These are phyloP conservation scores for Alviniconcha strummeri DNA, from an alignment of 2,888 invertebrate species.

Conservation along the genomic window DNA sequence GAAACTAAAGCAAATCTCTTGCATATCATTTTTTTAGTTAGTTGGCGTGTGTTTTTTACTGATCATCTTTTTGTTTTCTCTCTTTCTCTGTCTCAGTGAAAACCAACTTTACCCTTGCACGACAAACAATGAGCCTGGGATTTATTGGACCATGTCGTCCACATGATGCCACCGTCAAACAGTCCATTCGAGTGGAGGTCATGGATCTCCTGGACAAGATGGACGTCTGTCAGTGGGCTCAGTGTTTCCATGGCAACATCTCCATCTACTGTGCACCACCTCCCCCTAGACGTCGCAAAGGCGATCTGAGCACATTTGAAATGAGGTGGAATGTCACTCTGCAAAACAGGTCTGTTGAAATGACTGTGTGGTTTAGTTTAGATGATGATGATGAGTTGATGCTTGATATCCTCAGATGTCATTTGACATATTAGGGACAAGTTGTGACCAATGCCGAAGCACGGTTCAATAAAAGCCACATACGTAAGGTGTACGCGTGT, in stretches of 20 bases:
- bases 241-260: slow-evolving; percentile 26
- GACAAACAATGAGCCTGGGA: slow-evolving; percentile 2
- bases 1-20: too few species aligned
- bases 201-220: not conserved
- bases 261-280: slow-evolving; percentile 8
- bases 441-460: too few species aligned
- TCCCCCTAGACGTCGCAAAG: not conserved
- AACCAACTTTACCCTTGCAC: slow-evolving; percentile 15
- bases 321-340: slow-evolving; percentile 21
- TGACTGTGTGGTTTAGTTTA: too few species aligned
- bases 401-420: too few species aligned
- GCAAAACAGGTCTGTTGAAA: slow-evolving; percentile 3
- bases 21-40: too few species aligned
- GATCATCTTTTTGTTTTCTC: too few species aligned
- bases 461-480: too few species aligned
- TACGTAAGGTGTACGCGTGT: too few species aligned
- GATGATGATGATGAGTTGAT: too few species aligned
- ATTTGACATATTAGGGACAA: too few species aligned
- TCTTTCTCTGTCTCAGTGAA: not conserved
- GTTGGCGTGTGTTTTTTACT: too few species aligned
- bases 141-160: slow-evolving; percentile 16
- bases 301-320: slow-evolving; percentile 13
- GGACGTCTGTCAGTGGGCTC: not conserved
- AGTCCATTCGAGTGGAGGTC: not conserved
- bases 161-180: not conserved